A percentile compares a stretch with the other conserved stretches of the same genome.
phyloP scores from a whole-genome alignment of 2,888 invertebrate species.

The Pseudolycoriella hygida region DNA sequence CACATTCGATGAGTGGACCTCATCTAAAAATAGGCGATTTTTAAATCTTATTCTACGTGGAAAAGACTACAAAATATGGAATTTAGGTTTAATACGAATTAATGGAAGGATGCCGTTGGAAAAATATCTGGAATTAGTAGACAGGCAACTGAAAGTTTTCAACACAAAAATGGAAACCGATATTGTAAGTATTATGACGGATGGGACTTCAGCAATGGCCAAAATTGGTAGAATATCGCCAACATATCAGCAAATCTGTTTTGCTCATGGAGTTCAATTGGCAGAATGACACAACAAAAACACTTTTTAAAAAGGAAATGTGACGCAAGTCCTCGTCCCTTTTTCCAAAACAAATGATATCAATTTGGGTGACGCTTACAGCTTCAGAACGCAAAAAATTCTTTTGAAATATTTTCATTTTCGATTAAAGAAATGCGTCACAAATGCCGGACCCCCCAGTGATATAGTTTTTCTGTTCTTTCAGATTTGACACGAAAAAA shows the following conservation, averaged over 20 bases:
- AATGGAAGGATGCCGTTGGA: slow-evolving; percentile 5
- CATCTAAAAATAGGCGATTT: background rate
- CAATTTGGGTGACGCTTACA: too few species aligned
- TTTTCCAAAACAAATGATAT: too few species aligned
- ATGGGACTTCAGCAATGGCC: slow-evolving; percentile 11
- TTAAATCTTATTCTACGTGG: background rate
- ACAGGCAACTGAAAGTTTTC: slow-evolving; percentile 11
- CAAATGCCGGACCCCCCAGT: too few species aligned
- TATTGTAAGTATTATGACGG: slow-evolving; percentile 12
- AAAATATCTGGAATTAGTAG: background rate
- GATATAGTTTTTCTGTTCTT: too few species aligned
- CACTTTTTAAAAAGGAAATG: too few species aligned
- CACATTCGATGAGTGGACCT: slow-evolving; percentile 10
- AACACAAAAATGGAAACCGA: slow-evolving; percentile 11
- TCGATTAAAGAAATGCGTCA: too few species aligned
- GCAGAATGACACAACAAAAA: too few species aligned
- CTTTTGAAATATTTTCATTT: too few species aligned
- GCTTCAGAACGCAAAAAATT: too few species aligned
- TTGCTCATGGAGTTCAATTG: slow-evolving; percentile 13
- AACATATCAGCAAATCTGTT: slow-evolving; percentile 14
- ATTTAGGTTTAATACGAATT: slow-evolving; percentile 12
- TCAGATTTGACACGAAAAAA: too few species aligned
- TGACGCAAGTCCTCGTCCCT: too few species aligned
- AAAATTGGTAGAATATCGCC: slow-evolving; percentile 12
- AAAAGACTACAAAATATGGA: slow-evolving; percentile 8